Evolutionary conservation across 2,888 invertebrate genomes (phyloP), one percentile per base, ranked within the genome.

Genomic region (Resseliella maxima): DNA sequence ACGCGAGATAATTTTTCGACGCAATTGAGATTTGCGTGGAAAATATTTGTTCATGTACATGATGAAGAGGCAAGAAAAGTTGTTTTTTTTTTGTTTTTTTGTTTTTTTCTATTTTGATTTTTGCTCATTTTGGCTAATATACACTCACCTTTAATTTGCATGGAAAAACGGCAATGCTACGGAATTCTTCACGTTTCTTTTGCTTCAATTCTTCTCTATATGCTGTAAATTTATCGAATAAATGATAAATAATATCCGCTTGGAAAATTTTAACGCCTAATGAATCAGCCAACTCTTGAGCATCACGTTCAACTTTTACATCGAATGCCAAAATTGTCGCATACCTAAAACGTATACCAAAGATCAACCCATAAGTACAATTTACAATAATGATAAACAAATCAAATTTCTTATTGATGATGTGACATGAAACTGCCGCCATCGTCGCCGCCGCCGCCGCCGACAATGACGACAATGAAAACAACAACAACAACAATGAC

Each of bases 291-390:
- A 99, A 92, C 89, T 99, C 98, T 92, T 99, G 99, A 0, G 99
- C 99, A 90, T 99, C 99, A 87, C 97, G 94, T 90, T 99, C 99
- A 86, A 99, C 94, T 92, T 98, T 98, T 31, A 99, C 99, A 92
- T 99, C 99, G 90, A 99, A 99, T n/a, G 99, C 99, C 89, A 99
- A 93, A 90, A 99, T 99, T 87, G 97, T 97, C 86, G 99, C 99
- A 91, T 95, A 97, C 91, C 96, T 97, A 90, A 12, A 90, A 90
- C 88, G 35, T 31, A 72, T 72, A 72, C 31, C 31, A 72, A 72
- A 31, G 72, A 72, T 2, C 0, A n/a, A n/a, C n/a, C n/a, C n/a
- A 24, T 24, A 59, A 59, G 24, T 24, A 59, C 3, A 41, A 12
- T 12, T 8, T 41, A 12, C 6, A 41, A 41, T 41, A 41, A 41